These are phyloP conservation scores for Matsumyia berberina DNA, from an alignment of 2,888 invertebrate species.

Conservation along the genomic window DNA sequence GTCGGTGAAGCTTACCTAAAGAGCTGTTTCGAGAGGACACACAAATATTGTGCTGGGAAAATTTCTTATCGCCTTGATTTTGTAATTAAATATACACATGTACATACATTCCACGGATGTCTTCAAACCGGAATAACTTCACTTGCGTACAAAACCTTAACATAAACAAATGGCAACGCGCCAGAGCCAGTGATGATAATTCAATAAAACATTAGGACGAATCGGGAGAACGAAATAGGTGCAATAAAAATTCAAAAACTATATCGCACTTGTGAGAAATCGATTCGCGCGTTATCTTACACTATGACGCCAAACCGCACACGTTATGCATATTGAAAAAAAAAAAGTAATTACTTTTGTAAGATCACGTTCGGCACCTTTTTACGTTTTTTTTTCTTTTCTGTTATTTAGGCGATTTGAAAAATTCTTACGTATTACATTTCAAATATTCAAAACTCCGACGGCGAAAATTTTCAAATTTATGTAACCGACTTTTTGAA, in stretches of 20 bases:
- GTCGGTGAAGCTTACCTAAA: too few species aligned
- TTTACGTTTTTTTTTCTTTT: neutral
- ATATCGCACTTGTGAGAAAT: slow-evolving; percentile 32
- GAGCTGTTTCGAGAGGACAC: too few species aligned
- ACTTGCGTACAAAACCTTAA: slow-evolving; percentile 4
- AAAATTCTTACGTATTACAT: neutral
- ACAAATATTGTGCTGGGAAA: neutral
- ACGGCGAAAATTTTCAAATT: slow-evolving; percentile 33
- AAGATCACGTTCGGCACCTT: slow-evolving; percentile 38
- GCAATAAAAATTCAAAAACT: slow-evolving; percentile 11
- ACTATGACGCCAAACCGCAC: slow-evolving; percentile 49
- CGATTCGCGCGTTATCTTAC: slow-evolving; percentile 28
- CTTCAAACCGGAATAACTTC: slow-evolving; percentile 43
- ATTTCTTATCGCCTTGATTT: slow-evolving; percentile 37
- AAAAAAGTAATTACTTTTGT: slow-evolving; percentile 29
- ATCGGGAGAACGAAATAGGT: too few species aligned
- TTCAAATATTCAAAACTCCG: neutral
- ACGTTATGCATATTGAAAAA: slow-evolving; percentile 40
- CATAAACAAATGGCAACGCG: slow-evolving; percentile 10
- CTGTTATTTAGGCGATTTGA: too few species aligned
- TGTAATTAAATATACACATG: slow-evolving; percentile 4
- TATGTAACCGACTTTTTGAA: slow-evolving; percentile 17
- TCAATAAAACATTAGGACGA: slow-evolving; percentile 2
- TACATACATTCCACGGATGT: slow-evolving; percentile 27
- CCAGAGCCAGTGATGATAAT: neutral